Evolutionary conservation across 2,113 vertebrate species (phyloP), one percentile per base, ranked within the genome.

Genomic region (Hippocampus zosterae): DNA sequence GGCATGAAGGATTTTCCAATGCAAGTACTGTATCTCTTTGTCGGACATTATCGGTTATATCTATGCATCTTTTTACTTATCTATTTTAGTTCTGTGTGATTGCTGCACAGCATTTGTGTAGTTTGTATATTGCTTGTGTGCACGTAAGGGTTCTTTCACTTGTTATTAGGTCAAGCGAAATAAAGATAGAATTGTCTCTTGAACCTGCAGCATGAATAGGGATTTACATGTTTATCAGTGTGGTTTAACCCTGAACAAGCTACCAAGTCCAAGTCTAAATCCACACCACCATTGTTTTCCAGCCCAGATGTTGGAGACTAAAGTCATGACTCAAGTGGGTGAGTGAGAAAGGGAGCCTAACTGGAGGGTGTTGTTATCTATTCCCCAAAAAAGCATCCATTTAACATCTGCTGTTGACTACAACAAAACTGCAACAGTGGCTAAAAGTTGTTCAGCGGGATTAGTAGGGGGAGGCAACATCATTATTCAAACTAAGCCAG

Each of bases 371-470:
- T 67, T 41, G 55, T 78, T 73, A 68, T 65, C 52, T 29, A 71
- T 73, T 74, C 75, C 41, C 59, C 75, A 73, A 70, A 55, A 64
- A 78, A 73, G 7, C 2, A 6, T 25, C 11, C 15, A 16, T 65
- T 65, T 8, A 75, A 78, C 79, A 76, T 76, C 78, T 84, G 80
- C 78, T 67, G 74, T 66, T 57, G 69, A 80, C 62, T 68, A 41
- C 69, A 63, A 59, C 63, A 75, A 76, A 81, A 75, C 46, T 65
- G 56, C 21, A 68, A 72, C 66, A 50, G 59, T 59, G 67, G 69
- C 25, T 78, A 69, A 76, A 84, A 59, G 81, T 78, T 55, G 64
- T 70, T 37, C 65, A 8, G 67, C 16, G 5, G 55, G n/a, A 80
- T 80, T 64, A 46, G 42, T 75, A 23, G 40, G 65, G 65, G 46